Conservation (phyloP, 2,113 vertebrate species). For the Microtus pennsylvanicus region DNA sequence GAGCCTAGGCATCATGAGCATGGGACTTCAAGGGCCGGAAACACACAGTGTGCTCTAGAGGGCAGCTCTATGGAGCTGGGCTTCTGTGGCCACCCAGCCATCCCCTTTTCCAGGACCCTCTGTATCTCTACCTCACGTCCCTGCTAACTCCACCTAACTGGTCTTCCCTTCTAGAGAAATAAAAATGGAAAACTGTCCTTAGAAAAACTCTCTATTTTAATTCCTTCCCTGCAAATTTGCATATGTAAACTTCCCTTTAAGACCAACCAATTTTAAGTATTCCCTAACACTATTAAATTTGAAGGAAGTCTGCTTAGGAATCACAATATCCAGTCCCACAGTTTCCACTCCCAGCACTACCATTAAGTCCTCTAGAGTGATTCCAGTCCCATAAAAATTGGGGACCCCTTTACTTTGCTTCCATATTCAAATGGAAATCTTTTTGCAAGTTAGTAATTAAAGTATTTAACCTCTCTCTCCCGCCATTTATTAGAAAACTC, state of each 20-base stretch:
- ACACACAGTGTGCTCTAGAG: conserved; percentile 66
- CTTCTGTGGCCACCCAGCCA: conserved; percentile 54
- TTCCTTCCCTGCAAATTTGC: neutral
- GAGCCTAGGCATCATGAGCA: conserved; percentile 56
- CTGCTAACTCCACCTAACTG: neutral
- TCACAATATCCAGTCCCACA: conserved; percentile 43
- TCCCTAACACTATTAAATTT: conserved; percentile 51
- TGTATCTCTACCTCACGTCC: neutral
- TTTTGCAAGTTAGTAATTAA: conserved; percentile 84
- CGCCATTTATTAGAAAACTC: conserved; percentile 85
- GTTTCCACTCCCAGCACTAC: conserved; percentile 65
- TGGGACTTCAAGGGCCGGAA: conserved; percentile 73
- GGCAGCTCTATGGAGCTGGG: conserved; percentile 62
- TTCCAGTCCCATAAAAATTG: conserved; percentile 82
- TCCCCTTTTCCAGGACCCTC: conserved; percentile 30
- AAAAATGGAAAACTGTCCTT: neutral
- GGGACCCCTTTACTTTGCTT: conserved; percentile 79
- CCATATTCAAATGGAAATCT: conserved; percentile 83
- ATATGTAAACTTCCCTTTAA: conserved; percentile 40
- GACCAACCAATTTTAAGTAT: conserved; percentile 68
- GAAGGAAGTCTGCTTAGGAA: conserved; percentile 67
- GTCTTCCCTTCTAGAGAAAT: conserved; percentile 49
- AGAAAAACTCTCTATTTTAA: neutral
- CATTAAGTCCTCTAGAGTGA: conserved; percentile 80
- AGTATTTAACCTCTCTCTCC: conserved; percentile 85